These are phyloP conservation scores for Crocodylus rhombifer DNA, from an alignment of 2,797 vertebrate genomes.

Conservation along the genomic window DNA sequence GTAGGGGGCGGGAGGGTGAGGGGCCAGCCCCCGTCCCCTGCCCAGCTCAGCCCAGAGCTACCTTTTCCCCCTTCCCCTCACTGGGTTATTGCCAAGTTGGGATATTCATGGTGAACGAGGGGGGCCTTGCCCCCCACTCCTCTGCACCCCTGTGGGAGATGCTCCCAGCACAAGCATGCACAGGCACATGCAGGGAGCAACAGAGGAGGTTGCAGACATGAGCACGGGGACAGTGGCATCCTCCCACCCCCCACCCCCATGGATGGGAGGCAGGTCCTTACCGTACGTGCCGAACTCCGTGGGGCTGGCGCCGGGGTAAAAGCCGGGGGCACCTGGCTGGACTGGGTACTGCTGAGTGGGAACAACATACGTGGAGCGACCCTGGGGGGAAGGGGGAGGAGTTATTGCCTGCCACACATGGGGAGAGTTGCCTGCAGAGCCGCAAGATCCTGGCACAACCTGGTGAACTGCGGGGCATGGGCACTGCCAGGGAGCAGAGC, in stretches of 20 bases:
- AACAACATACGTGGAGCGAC: constrained; percentile 92
- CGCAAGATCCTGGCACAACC: neutral
- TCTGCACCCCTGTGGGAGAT: no score
- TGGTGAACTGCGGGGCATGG: neutral
- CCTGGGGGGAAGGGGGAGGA: constrained; percentile 60
- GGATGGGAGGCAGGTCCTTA: constrained; percentile 75
- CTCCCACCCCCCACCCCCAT: neutral
- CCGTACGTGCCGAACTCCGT: constrained; percentile 94
- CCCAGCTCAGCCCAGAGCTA: neutral
- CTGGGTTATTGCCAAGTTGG: neutral
- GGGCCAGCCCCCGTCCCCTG: neutral
- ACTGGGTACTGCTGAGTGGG: constrained; percentile 95
- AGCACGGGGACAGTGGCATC: fast-evolving
- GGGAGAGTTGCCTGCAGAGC: neutral
- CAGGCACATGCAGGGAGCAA: neutral
- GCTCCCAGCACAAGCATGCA: no score
- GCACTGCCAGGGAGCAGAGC: neutral
- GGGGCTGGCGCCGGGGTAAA: constrained; percentile 93
- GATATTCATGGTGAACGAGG: no score
- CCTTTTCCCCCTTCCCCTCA: neutral
- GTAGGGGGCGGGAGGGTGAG: neutral
- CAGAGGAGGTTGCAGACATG: fast-evolving
- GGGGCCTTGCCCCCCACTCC: no score
- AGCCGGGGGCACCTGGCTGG: constrained; percentile 89
- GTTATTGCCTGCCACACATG: fast-evolving